Conservation (phyloP, 2,888 invertebrate genomes). For the Drosophila longiperda region DNA sequence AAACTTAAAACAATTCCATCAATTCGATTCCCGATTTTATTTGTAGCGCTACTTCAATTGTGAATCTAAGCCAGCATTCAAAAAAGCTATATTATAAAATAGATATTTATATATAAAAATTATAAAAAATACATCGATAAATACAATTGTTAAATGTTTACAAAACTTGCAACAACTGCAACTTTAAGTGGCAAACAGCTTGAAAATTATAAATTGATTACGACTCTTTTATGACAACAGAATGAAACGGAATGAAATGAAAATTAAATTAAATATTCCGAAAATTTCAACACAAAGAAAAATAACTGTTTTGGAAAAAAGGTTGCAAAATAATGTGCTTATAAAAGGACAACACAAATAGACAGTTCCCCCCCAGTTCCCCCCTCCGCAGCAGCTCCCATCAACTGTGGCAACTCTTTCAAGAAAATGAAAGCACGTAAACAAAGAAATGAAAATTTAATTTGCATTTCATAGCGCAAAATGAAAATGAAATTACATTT, state of each 20-base stretch:
- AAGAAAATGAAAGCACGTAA: conserved; percentile 52
- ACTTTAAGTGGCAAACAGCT: neutral
- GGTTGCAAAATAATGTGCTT: conserved; percentile 65
- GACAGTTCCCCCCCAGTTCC: neutral
- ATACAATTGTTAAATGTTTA: neutral
- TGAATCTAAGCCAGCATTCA: no score
- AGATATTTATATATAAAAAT: neutral
- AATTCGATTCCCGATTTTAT: neutral
- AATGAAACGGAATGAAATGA: conserved; percentile 13
- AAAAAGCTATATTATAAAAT: no score
- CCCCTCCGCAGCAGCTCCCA: neutral
- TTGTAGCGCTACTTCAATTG: no score
- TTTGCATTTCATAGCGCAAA: conserved; percentile 55
- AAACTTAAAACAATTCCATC: neutral
- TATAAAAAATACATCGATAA: conserved; percentile 9
- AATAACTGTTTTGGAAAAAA: conserved; percentile 28
- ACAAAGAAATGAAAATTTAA: conserved; percentile 67
- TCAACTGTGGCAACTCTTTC: conserved; percentile 19
- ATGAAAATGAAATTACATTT: conserved; percentile 60
- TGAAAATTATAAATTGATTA: conserved; percentile 20
- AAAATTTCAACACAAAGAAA: conserved; percentile 31
- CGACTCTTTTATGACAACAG: conserved; percentile 24
- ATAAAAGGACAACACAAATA: conserved; percentile 52
- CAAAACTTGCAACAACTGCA: neutral
- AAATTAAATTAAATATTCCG: conserved; percentile 37